Base-by-base conservation (phyloP, 2,888 invertebrate genomes). In the Cecidostiba fungosa region DNA sequence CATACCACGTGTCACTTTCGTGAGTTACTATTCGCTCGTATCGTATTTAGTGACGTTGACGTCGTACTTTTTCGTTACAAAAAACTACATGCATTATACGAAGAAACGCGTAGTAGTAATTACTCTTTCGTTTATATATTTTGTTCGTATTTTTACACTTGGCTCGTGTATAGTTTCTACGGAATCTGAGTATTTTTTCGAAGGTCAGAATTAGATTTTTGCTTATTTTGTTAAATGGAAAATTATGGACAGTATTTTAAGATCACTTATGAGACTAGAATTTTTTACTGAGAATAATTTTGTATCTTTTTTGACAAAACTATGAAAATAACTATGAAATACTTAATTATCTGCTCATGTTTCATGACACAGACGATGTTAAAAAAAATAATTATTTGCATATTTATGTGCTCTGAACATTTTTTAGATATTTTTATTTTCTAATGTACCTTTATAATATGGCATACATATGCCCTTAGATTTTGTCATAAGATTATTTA, bases 31-130 rank as follows among this genome's bases (percentile, higher is more conserved):
- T n/a, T 29, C 59, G 39, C 19, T 82, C 43, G 43, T 32, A 70
- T 82, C 59, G 70, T 43, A 43, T 82, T 82, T 82, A 82, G 69
- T 54, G 70, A 82, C 77, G 16, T 32, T 26, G 8, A 43, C 26
- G 73, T 81, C 81, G 73, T 70, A n/a, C 39, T 16, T 70, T 36
- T 32, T 36, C n/a, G 1, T 70, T 70, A 36, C n/a, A 39, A 39
- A 76, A 54, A 47, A 54, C 26, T 32, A 32, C 32, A 8, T 19
- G 32, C 19, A 12, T 10, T 74, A 19, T 54, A 32, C 76, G n/a
- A 39, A 72, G 23, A n/a, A 26, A n/a, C 26, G 72, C 23, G n/a
- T n/a, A n/a, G n/a, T n/a, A n/a, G 36, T 19, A 39, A 23, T 10
- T 8, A n/a, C 39, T 12, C 14, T 72, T 72, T 66, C 66, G 14